Conservation (phyloP, 2,113 vertebrate species). For the Prochilodus magdalenae region DNA sequence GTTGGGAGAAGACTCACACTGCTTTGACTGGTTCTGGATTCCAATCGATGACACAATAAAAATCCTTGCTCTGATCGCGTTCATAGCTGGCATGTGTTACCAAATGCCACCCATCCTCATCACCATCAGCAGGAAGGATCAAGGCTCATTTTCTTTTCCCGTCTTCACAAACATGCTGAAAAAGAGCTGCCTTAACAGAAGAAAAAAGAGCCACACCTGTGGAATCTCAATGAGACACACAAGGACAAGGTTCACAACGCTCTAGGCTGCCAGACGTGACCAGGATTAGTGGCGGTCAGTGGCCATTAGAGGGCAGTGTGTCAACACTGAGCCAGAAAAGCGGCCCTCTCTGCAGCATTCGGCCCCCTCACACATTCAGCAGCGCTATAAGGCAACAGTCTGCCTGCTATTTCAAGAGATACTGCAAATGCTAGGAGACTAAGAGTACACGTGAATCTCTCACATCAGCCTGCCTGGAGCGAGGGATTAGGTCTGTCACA, state of each 20-base stretch:
- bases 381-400: neutral
- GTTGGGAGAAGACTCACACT: neutral
- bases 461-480: neutral
- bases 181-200: neutral
- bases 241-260: conserved; percentile 14
- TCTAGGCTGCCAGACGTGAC: conserved; percentile 1
- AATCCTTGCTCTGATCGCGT: neutral
- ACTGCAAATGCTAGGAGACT: neutral
- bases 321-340: neutral
- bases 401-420: conserved; percentile 11
- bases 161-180: neutral
- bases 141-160: neutral
- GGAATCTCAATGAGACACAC: conserved; percentile 39
- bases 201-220: conserved; percentile 34
- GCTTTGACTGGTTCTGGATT: neutral
- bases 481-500: no score
- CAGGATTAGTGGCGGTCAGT: conserved; percentile 21
- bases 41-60: conserved; percentile 9
- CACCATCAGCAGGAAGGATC: neutral
- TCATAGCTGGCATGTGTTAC: neutral
- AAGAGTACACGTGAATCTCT: neutral
- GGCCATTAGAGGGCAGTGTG: conserved; percentile 44
- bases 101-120: neutral
- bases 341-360: neutral
- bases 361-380: neutral